Evolutionary conservation across 2,113 vertebrate genomes (phyloP).

Genomic region (Odocoileus virginianus): DNA sequence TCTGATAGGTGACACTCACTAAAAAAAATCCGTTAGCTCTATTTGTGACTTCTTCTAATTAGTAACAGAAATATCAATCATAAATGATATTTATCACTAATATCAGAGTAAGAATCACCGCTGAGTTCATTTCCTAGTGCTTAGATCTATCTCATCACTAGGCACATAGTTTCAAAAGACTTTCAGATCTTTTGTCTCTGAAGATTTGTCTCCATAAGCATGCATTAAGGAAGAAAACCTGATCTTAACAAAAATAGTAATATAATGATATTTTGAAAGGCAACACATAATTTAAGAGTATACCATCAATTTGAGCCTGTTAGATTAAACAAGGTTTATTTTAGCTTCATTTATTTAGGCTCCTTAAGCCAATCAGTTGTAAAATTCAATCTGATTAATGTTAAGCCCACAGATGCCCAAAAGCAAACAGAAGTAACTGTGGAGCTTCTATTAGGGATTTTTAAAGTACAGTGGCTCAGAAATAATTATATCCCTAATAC

Average conservation of each 20-base stretch:
- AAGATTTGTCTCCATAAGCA: background rate
- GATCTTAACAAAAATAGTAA: background rate
- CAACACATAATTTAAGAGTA: background rate
- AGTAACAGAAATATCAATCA: background rate
- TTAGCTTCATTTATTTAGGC: constrained; percentile 6
- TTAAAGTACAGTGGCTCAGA: background rate
- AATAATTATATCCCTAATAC: background rate
- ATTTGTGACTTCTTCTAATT: background rate
- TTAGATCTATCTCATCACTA: background rate
- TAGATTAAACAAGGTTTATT: background rate
- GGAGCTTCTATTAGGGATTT: background rate
- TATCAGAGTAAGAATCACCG: background rate
- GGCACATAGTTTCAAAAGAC: background rate
- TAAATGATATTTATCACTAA: background rate
- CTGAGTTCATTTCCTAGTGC: background rate
- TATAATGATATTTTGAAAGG: background rate
- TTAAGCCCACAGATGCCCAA: background rate
- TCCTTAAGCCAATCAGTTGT: background rate
- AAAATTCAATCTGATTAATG: background rate
- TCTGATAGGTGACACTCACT: background rate
- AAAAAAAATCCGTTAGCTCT: background rate
- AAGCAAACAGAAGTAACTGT: background rate
- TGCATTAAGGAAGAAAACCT: background rate
- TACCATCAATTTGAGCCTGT: background rate
- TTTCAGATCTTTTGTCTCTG: background rate